A percentile compares a stretch with the other conserved stretches of the same genome.
Conservation (phyloP, 1,140 invertebrate genomes). For the Aphelenchoides avenae region DNA sequence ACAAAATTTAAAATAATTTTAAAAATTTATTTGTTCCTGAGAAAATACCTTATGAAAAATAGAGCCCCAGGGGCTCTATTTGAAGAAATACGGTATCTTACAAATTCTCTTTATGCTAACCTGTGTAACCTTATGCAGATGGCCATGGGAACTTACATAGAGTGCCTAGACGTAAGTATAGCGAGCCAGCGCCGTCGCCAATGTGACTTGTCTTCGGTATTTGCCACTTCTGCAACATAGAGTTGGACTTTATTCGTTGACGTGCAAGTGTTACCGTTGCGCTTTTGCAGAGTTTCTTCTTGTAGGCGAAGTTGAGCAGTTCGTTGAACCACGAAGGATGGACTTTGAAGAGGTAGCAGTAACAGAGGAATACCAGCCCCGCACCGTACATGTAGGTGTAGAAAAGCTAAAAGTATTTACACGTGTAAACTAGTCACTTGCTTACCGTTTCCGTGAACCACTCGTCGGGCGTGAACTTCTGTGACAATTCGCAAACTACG, state of each 20-base stretch:
- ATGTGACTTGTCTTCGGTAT: slow-evolving; percentile 33
- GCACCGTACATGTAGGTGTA: slow-evolving; percentile 55
- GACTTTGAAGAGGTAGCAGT: slow-evolving; percentile 55
- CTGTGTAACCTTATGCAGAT: neutral
- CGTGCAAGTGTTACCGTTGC: neutral
- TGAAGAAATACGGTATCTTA: too few relatives aligned
- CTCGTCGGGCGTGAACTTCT: slow-evolving; percentile 54
- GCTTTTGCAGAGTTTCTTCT: slow-evolving; percentile 9
- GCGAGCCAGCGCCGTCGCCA: slow-evolving; percentile 49
- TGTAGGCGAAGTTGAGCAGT: slow-evolving; percentile 18
- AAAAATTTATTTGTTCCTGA: too few relatives aligned
- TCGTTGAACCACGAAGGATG: slow-evolving; percentile 47
- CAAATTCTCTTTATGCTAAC: too few relatives aligned
- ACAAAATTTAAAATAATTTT: too few relatives aligned
- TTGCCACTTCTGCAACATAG: slow-evolving; percentile 27
- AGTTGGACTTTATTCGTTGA: too few relatives aligned
- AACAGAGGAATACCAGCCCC: slow-evolving; percentile 52
- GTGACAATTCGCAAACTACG: slow-evolving; percentile 52
- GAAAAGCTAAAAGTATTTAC: slow-evolving; percentile 48
- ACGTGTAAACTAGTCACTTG: slow-evolving; percentile 1
- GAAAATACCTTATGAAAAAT: too few relatives aligned
- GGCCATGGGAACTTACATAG: slow-evolving; percentile 39
- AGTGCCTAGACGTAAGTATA: slow-evolving; percentile 54
- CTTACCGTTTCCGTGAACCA: slow-evolving; percentile 52
- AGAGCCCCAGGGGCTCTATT: too few relatives aligned